Conservation (phyloP, 2,797 vertebrate genomes). For the Pteropus rufus region DNA sequence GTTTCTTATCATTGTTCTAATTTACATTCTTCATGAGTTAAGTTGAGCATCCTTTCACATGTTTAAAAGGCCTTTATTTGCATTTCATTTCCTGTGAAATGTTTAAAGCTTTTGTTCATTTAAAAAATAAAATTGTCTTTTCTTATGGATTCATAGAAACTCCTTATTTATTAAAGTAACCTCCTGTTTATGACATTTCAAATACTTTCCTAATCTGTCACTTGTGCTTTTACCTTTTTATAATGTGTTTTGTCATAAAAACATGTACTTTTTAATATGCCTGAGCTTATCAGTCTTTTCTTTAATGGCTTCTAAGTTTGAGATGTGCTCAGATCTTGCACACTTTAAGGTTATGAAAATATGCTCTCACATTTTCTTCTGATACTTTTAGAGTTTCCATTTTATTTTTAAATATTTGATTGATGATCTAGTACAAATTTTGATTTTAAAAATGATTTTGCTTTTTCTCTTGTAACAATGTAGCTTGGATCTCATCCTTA, state of each 20-base stretch:
- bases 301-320: background rate
- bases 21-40: background rate
- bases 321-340: background rate
- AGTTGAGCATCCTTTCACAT: background rate
- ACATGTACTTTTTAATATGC: background rate
- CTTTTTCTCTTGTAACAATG: background rate
- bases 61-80: background rate
- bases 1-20: background rate
- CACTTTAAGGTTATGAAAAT: background rate
- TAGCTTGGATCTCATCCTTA: background rate
- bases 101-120: background rate
- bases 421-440: background rate
- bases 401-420: constrained; percentile 17
- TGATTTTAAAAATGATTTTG: background rate
- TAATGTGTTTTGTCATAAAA: background rate
- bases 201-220: background rate
- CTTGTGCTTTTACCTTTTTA: background rate
- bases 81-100: background rate
- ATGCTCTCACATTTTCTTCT: background rate
- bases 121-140: background rate
- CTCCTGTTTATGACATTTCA: background rate
- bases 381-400: background rate
- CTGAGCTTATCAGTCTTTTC: background rate
- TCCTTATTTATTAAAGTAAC: background rate
- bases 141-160: background rate